Conservation (phyloP, 2,888 invertebrate genomes). For the Pseudolycoriella hygida region DNA sequence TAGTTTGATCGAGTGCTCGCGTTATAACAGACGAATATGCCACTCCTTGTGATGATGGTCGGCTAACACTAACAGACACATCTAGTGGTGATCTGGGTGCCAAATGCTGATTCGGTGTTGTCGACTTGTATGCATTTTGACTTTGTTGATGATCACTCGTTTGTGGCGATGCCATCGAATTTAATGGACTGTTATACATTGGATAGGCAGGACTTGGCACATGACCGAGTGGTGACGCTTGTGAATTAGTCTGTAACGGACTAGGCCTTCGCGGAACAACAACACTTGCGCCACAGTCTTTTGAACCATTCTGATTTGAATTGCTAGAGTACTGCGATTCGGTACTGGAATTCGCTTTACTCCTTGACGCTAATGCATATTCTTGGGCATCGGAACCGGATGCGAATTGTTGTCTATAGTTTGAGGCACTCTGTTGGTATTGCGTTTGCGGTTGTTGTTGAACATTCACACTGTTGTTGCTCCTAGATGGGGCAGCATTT, state of each 20-base stretch:
- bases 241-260: constrained; percentile 48
- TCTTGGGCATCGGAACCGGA: constrained; percentile 38
- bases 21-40: constrained; percentile 74
- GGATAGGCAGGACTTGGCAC: constrained; percentile 67
- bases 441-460: constrained; percentile 23
- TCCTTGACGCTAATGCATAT: constrained; percentile 40
- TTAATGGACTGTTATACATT: constrained; percentile 70
- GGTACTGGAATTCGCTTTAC: constrained; percentile 42
- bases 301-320: constrained; percentile 26
- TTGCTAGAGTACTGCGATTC: constrained; percentile 44
- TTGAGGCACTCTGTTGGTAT: constrained; percentile 30
- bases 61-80: constrained; percentile 45
- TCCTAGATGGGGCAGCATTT: constrained; percentile 26
- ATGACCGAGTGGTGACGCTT: constrained; percentile 54
- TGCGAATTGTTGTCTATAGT: constrained; percentile 47
- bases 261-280: constrained; percentile 51
- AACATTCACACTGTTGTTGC: constrained; percentile 16
- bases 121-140: constrained; percentile 15
- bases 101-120: constrained; percentile 1
- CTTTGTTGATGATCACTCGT: constrained; percentile 25
- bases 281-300: constrained; percentile 22
- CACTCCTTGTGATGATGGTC: constrained; percentile 43
- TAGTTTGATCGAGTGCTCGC: constrained; percentile 30
- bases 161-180: constrained; percentile 54
- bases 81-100: constrained; percentile 49